phyloP scores from a whole-genome alignment of 1,140 invertebrate genomes.

The Hyles vespertilio region DNA sequence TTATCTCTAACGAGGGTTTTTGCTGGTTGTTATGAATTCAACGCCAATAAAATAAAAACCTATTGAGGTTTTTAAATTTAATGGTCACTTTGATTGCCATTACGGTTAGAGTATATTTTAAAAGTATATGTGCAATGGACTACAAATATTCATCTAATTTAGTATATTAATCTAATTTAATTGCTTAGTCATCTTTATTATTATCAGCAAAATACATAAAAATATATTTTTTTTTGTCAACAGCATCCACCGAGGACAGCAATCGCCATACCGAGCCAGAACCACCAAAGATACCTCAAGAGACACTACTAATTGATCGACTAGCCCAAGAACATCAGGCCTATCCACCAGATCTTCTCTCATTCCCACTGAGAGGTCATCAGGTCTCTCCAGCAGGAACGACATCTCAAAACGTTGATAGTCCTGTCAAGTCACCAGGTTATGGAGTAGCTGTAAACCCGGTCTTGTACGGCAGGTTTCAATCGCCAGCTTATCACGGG shows the following conservation, averaged over 20 bases:
- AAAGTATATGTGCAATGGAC: too few species aligned
- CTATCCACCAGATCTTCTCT: slow-evolving; percentile 88
- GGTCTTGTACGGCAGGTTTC: slow-evolving; percentile 80
- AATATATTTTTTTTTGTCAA: slow-evolving; percentile 22
- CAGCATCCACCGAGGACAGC: slow-evolving; percentile 77
- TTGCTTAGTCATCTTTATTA: too few species aligned
- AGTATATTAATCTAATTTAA: too few species aligned
- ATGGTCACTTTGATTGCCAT: too few species aligned
- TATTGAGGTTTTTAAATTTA: too few species aligned
- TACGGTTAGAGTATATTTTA: too few species aligned
- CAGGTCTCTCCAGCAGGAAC: slow-evolving; percentile 82
- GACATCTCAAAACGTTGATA: slow-evolving; percentile 77
- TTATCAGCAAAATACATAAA: too few species aligned
- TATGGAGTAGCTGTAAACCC: slow-evolving; percentile 75
- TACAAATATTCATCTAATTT: too few species aligned
- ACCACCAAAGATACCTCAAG: slow-evolving; percentile 60
- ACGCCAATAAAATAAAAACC: too few species aligned
- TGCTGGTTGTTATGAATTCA: too few species aligned
- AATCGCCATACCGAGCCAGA: slow-evolving; percentile 74
- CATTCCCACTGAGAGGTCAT: slow-evolving; percentile 80
- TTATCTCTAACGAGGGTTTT: too few species aligned
- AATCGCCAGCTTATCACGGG: slow-evolving; percentile 78
- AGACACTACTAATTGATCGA: slow-evolving; percentile 55
- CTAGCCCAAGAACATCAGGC: slow-evolving; percentile 72
- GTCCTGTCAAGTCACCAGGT: slow-evolving; percentile 73